These are phyloP conservation scores for Oreochromis tanganicae DNA, from an alignment of 2,113 vertebrate genomes.

Conservation along the genomic window DNA sequence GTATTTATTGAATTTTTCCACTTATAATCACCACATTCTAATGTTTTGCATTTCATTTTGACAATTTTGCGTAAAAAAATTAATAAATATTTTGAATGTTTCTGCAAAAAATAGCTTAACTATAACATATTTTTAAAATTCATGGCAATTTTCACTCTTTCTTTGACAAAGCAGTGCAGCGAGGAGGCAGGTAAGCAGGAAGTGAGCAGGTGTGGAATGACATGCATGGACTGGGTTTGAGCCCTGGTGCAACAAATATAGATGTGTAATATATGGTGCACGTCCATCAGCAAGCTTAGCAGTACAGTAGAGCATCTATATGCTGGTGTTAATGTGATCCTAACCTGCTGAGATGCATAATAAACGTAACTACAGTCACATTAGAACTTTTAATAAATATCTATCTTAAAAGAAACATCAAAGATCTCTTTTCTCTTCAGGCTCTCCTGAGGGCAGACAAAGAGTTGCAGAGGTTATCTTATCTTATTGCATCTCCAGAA, in stretches of 20 bases:
- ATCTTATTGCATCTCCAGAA: not conserved
- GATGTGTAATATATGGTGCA: not conserved
- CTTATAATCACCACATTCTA: not conserved
- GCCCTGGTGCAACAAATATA: not conserved
- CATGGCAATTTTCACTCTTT: not conserved
- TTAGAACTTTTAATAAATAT: no score
- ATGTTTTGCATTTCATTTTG: not conserved
- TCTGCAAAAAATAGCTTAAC: not conserved
- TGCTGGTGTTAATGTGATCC: no score
- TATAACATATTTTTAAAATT: not conserved
- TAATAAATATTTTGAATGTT: not conserved
- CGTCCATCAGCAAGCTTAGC: no score
- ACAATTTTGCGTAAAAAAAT: fast-evolving
- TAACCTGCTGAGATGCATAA: no score
- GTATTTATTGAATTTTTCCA: not conserved
- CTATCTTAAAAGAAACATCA: no score
- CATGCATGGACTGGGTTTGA: not conserved
- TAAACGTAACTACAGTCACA: no score
- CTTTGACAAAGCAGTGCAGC: not conserved
- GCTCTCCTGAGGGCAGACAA: not conserved
- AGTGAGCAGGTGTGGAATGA: not conserved
- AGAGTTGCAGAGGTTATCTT: not conserved
- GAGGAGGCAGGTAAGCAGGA: not conserved
- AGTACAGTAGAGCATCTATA: no score
- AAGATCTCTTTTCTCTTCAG: not conserved